Conservation (phyloP, 2,113 vertebrate genomes). For the Myrmophylax atrothorax region DNA sequence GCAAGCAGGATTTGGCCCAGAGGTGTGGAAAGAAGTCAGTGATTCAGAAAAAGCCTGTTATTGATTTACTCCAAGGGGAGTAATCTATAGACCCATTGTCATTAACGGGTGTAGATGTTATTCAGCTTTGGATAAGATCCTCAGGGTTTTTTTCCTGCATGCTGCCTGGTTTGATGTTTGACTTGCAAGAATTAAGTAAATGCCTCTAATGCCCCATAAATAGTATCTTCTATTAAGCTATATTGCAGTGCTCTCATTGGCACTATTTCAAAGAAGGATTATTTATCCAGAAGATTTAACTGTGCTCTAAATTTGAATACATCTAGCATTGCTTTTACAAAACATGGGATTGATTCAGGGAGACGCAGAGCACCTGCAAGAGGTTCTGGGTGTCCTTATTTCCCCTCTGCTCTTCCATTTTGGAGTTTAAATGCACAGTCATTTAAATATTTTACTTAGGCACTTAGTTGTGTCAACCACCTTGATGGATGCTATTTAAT, state of each 20-base stretch:
- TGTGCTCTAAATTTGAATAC: slow-evolving; percentile 35
- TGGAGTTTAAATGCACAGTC: not conserved
- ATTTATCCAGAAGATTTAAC: slow-evolving; percentile 63
- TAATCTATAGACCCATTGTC: not conserved
- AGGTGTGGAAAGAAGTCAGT: slow-evolving; percentile 4
- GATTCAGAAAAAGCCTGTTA: slow-evolving; percentile 11
- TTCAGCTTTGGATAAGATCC: slow-evolving; percentile 1
- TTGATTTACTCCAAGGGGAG: not conserved
- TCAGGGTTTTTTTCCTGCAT: not conserved
- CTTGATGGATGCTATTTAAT: not conserved
- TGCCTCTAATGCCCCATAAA: slow-evolving; percentile 41
- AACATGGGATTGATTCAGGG: not conserved
- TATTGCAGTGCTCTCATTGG: slow-evolving; percentile 43
- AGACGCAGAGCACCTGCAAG: not conserved
- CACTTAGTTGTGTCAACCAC: not conserved
- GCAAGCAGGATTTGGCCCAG: slow-evolving; percentile 35
- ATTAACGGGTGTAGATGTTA: not conserved
- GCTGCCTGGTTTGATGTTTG: slow-evolving; percentile 51
- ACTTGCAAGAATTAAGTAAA: slow-evolving; percentile 59
- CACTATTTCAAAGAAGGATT: slow-evolving; percentile 60
- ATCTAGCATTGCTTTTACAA: slow-evolving; percentile 15
- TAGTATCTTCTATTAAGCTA: slow-evolving; percentile 30
- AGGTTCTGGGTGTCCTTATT: slow-evolving; percentile 4
- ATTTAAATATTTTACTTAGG: not conserved
- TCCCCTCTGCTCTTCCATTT: not conserved